Conservation (phyloP, 2,888 invertebrate genomes). For the Polymixis flavicincta region DNA sequence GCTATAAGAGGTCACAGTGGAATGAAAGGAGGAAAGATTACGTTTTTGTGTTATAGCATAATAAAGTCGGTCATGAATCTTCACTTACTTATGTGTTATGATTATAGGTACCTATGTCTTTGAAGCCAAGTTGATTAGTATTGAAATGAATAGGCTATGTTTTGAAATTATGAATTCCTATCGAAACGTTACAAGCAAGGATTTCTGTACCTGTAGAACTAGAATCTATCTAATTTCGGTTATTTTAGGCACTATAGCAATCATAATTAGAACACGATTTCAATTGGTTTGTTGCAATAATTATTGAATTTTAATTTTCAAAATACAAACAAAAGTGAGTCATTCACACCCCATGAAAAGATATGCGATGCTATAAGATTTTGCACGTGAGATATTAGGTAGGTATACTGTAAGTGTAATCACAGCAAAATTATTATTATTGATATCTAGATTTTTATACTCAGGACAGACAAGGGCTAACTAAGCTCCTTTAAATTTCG, state of each 20-base stretch:
- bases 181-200: background rate
- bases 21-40: constrained; percentile 55
- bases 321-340: background rate
- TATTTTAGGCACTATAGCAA: background rate
- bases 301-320: background rate
- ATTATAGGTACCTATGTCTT: background rate
- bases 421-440: background rate
- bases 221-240: too few species aligned
- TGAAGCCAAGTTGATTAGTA: constrained; percentile 5
- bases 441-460: background rate
- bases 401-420: background rate
- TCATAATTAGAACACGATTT: background rate
- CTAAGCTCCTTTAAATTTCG: background rate
- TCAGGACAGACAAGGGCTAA: background rate
- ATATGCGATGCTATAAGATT: background rate
- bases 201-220: background rate
- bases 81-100: constrained; percentile 18
- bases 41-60: constrained; percentile 21
- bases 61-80: constrained; percentile 27
- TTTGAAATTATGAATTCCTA: background rate
- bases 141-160: constrained; percentile 9
- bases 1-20: constrained; percentile 32
- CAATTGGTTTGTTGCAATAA: background rate
- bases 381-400: background rate
- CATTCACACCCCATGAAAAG: background rate